phyloP scores from a whole-genome alignment of 2,888 invertebrate species.

The Dioctria linearis region DNA sequence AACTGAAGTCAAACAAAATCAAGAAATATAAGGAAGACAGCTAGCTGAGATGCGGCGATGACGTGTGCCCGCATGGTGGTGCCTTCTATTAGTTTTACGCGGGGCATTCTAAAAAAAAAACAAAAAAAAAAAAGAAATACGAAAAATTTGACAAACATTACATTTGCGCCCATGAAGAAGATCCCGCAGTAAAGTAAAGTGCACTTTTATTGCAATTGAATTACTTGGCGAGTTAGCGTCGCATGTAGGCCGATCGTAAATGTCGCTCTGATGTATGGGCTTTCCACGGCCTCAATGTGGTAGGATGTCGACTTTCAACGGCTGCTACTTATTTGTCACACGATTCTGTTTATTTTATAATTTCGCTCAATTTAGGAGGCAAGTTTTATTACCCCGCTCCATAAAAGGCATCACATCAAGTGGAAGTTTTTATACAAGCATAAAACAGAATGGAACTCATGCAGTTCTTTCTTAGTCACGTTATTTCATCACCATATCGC shows the following conservation, averaged over 20 bases:
- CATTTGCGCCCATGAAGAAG: not conserved
- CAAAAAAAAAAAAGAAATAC: not conserved
- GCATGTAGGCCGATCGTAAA: constrained; percentile 34
- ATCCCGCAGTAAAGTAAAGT: not conserved
- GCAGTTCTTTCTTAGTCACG: no score
- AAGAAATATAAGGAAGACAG: not conserved
- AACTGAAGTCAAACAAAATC: constrained; percentile 2
- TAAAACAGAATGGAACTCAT: not conserved
- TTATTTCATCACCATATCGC: no score
- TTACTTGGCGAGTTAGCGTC: constrained; percentile 19
- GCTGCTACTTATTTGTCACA: constrained; percentile 37
- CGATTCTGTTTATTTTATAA: constrained; percentile 30
- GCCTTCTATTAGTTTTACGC: constrained; percentile 20
- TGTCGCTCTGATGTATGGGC: constrained; percentile 1
- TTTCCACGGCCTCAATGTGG: not conserved
- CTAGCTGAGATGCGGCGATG: not conserved
- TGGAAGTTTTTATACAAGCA: not conserved
- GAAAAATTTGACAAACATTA: not conserved
- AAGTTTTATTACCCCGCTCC: constrained; percentile 26
- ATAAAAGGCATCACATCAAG: constrained; percentile 4
- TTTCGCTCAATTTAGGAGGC: constrained; percentile 34
- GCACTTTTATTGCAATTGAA: constrained; percentile 39
- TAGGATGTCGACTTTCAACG: not conserved
- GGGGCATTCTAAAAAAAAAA: not conserved
- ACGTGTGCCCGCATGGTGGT: constrained; percentile 9